Evolutionary conservation across 2,888 invertebrate genomes (phyloP), one percentile per base, ranked within the genome.

Genomic region (Chloroclystis v-ata): DNA sequence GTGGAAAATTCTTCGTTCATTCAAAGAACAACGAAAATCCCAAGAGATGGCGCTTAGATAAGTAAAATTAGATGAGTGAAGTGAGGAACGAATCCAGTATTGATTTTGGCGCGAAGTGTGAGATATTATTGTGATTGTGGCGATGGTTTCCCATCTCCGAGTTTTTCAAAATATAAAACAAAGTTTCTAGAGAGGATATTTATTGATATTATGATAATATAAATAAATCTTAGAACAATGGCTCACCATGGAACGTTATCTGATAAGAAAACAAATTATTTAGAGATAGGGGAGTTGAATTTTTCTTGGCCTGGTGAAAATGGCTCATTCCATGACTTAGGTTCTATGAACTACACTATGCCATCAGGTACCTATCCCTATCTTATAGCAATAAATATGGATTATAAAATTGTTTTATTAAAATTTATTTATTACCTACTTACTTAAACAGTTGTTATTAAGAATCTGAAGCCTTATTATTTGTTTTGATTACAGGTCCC

Each of bases 301-400:
- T 87, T 83, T 69, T 69, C 88, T 8, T 88, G 86, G 87, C 83
- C 88, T n/a, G 81, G 82, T 43, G 83, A 80, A 68, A 89, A 89
- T 72, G 83, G 82, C 2, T 79, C 85, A 12, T 74, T 79, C 57
- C 82, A 80, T 52, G 85, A 83, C 60, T 76, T 78, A 53, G 85
- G 84, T 41, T 73, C 79, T 6, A 59, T 81, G 30, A 89, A 89
- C 67, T 85, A 84, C 47, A 87, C 89, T 9, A 78, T 85, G 76
- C 82, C 86, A 16, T 73, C 82, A 70, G 89, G 89, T 86, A 67
- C 4, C 1, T n/a, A n/a, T n/a, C n/a, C n/a, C n/a, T n/a, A n/a
- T n/a, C n/a, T n/a, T n/a, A n/a, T n/a, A n/a, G n/a, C n/a, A n/a
- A n/a, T n/a, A n/a, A n/a, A n/a, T n/a, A n/a, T n/a, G n/a, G n/a